Conservation (phyloP, 2,113 vertebrate genomes). For the Sapayoa aenigma region DNA sequence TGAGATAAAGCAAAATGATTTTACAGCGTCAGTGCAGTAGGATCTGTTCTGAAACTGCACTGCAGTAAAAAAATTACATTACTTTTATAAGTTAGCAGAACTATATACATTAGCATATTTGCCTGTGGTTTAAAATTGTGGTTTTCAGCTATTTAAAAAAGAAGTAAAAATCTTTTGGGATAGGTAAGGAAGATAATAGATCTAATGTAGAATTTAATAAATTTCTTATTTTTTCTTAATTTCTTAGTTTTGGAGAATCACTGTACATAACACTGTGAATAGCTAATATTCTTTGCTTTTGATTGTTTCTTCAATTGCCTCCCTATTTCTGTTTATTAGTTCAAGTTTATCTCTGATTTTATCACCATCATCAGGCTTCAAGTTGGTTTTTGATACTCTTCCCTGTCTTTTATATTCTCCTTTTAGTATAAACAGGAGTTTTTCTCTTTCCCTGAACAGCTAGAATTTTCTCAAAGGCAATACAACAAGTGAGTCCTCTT, state of each 20-base stretch:
- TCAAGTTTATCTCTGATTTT: conserved; percentile 32
- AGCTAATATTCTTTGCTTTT: conserved; percentile 2
- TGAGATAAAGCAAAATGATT: not conserved
- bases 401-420: not conserved
- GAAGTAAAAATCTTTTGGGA: not conserved
- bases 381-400: not conserved
- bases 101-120: not conserved
- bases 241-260: not conserved
- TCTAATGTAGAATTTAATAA: not conserved
- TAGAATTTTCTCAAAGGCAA: conserved; percentile 45
- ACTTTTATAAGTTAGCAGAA: not conserved
- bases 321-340: conserved; percentile 22
- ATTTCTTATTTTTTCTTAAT: not conserved
- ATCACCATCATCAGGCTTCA: conserved; percentile 7
- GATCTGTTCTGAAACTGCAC: not conserved
- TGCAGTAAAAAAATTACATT: not conserved
- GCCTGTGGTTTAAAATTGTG: not conserved
- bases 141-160: not conserved
- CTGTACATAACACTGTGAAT: not conserved
- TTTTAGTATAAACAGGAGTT: not conserved
- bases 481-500: not conserved
- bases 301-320: conserved; percentile 1
- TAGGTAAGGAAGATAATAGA: not conserved
- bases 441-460: not conserved
- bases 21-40: not conserved